phyloP scores from a whole-genome alignment of 2,113 vertebrate genomes.

The Peromyscus leucopus region DNA sequence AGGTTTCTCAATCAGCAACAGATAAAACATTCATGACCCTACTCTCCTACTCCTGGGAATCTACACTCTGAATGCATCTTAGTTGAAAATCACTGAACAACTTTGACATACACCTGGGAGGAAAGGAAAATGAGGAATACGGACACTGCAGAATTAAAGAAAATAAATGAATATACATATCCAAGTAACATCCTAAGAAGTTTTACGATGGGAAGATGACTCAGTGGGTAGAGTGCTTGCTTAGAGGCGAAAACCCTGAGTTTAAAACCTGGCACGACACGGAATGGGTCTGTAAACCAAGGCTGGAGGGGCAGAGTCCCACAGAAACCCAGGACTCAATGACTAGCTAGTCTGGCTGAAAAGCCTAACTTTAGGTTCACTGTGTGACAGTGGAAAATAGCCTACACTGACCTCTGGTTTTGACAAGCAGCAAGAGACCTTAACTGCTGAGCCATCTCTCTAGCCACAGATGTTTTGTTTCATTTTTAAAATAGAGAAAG shows the following conservation, averaged over 20 bases:
- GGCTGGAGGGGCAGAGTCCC: not conserved
- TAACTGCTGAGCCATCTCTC: not conserved
- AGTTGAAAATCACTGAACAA: slow-evolving; percentile 8
- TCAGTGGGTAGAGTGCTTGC: too few species aligned
- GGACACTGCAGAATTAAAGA: not conserved
- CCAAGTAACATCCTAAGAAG: not conserved
- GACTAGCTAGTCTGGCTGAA: not conserved
- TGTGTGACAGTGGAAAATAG: not conserved
- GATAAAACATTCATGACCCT: not conserved
- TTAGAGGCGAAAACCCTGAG: too few species aligned
- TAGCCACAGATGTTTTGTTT: not conserved
- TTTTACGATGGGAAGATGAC: not conserved
- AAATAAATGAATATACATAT: slow-evolving; percentile 8
- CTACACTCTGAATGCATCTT: not conserved
- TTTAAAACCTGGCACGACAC: not conserved
- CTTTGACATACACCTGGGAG: not conserved
- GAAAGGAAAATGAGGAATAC: not conserved
- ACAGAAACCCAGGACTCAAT: not conserved
- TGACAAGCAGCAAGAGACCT: not conserved
- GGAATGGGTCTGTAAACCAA: not conserved
- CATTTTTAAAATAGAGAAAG: slow-evolving; percentile 22
- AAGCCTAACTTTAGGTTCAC: not conserved
- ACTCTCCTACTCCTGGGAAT: not conserved
- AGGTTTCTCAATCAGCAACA: not conserved
- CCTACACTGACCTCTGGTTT: not conserved